Evolutionary conservation across 2,888 invertebrate genomes (phyloP), one percentile per base, ranked within the genome.

Genomic region (Cheilosia soror): DNA sequence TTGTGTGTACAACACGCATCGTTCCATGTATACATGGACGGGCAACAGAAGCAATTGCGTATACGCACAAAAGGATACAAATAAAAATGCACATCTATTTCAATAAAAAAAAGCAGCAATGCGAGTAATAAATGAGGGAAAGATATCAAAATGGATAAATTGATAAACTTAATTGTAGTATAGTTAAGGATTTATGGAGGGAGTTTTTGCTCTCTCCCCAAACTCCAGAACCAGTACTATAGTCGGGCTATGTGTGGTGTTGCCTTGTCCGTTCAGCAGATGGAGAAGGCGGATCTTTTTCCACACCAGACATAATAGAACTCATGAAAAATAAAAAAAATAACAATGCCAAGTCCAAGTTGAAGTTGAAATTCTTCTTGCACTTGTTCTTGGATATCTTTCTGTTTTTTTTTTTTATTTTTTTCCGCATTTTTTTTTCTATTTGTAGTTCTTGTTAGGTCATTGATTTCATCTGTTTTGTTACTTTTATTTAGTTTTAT

Each of bases 111-210:
- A 66, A 58, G 51, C 27, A 42, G 60, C 76, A 81, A 47, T 53
- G 77, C 81, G 73, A 86, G 77, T 82, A 82, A 86, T 86, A 82
- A 86, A 73, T 86, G 86, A 86, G 76, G 82, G 63, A 82, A 77
- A 86, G 81, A 86, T 86, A 82, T 86, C 81, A 86, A 86, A 82
- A 82, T 78, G 86, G 86, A 86, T 86, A 86, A 86, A 86, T 86
- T 86, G 86, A 86, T 86, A 86, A 86, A 86, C 86, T 82, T 86
- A 86, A 86, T 86, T 82, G 86, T 86, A 66, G 82, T 82, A 82
- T 86, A 86, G 86, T 86, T 86, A 86, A 86, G 77, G 82, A 86
- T 77, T 86, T 86, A 86, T 86, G 82, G 73, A 62, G 73, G 82
- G 77, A 81, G 72, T 81, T 81, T 81, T 81, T 86, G 77, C 63